Evolutionary conservation across 2,888 invertebrate genomes (phyloP).

Genomic region (Cephus pulcher): DNA sequence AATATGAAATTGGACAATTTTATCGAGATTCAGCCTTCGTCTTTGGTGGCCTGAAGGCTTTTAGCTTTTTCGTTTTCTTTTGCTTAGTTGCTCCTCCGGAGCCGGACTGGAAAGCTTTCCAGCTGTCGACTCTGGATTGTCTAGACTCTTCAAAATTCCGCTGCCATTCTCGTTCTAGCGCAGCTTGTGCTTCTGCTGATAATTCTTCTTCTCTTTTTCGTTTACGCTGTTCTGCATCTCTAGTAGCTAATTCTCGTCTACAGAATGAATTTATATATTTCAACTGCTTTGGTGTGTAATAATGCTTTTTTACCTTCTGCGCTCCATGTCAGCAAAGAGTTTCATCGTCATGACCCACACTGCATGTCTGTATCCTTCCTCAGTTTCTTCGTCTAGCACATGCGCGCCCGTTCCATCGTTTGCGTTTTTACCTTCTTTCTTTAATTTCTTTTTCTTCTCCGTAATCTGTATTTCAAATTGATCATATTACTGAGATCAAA

Average conservation of each 20-base stretch:
- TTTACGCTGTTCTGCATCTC: slow-evolving; percentile 94
- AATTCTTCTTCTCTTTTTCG: slow-evolving; percentile 94
- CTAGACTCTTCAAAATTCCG: slow-evolving; percentile 98
- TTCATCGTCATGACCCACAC: slow-evolving; percentile 99
- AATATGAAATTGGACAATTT: slow-evolving; percentile 39
- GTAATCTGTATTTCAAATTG: slow-evolving; percentile 73
- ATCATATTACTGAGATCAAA: not conserved
- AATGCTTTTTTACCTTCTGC: slow-evolving; percentile 72
- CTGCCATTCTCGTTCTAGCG: slow-evolving; percentile 95
- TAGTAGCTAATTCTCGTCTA: slow-evolving; percentile 83
- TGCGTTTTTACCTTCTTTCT: slow-evolving; percentile 84
- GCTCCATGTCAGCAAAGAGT: slow-evolving; percentile 94
- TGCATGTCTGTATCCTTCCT: slow-evolving; percentile 88
- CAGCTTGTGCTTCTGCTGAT: slow-evolving; percentile 90
- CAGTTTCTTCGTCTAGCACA: slow-evolving; percentile 89
- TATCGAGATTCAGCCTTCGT: slow-evolving; percentile 94
- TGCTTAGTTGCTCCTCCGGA: slow-evolving; percentile 72
- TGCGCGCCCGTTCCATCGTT: slow-evolving; percentile 59
- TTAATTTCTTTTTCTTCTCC: slow-evolving; percentile 93
- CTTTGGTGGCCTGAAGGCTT: slow-evolving; percentile 90
- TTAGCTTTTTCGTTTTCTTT: slow-evolving; percentile 84
- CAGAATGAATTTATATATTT: slow-evolving; percentile 7
- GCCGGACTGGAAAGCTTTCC: slow-evolving; percentile 88
- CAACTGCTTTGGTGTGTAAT: not conserved
- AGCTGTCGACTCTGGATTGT: slow-evolving; percentile 91